A percentile compares a stretch with the other conserved stretches of the same genome.
Evolutionary conservation across 2,797 vertebrate genomes (phyloP).

Genomic region (Phalloptychus januarius): DNA sequence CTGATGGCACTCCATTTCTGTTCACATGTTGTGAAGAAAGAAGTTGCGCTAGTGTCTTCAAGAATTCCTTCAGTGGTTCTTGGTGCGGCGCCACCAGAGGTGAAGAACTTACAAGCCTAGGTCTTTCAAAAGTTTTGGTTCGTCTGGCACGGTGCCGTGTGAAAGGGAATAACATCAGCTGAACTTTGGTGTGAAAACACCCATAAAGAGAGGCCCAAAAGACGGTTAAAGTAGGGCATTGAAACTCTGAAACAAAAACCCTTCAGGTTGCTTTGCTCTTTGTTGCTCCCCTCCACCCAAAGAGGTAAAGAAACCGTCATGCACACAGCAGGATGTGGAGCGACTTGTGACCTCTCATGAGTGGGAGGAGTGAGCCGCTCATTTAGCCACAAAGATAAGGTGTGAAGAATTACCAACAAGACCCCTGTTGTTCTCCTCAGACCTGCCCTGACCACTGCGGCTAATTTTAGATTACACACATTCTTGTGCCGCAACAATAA

Average conservation of each 20-base stretch:
- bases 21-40: no score
- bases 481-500: not conserved
- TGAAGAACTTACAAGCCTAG: no score
- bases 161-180: not conserved
- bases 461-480: constrained; percentile 3
- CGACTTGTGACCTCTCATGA: not conserved
- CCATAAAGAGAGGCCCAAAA: not conserved
- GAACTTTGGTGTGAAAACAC: no score
- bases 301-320: not conserved
- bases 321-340: not conserved
- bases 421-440: not conserved
- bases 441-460: not conserved
- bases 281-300: not conserved
- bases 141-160: no score
- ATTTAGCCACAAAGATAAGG: not conserved
- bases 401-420: constrained; percentile 1
- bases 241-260: not conserved
- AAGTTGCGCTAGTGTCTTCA: no score
- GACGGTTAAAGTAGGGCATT: not conserved
- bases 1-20: no score
- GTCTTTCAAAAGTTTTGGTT: no score
- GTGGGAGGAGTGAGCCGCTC: not conserved
- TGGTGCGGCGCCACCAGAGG: no score
- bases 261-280: not conserved
- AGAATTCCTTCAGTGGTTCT: no score